phyloP scores from a whole-genome alignment of 2,888 invertebrate species.

The Morpho deidamia region DNA sequence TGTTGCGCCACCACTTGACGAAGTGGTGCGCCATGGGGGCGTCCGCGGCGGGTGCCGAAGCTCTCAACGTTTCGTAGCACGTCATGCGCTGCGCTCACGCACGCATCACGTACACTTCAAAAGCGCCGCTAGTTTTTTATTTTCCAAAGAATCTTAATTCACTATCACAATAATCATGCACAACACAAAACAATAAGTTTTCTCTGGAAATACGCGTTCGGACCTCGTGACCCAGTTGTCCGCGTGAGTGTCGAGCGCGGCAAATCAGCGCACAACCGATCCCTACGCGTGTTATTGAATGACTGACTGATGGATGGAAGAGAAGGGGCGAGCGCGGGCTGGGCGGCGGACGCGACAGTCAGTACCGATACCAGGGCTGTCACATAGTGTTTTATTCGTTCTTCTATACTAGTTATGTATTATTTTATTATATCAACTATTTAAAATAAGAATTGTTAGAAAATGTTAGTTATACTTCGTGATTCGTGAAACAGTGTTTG shows the following conservation, averaged over 20 bases:
- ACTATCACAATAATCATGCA: slow-evolving; percentile 58
- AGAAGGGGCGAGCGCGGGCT: slow-evolving; percentile 42
- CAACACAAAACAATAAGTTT: slow-evolving; percentile 47
- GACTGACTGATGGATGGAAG: slow-evolving; percentile 66
- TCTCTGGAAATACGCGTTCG: slow-evolving; percentile 43
- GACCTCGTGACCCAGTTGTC: slow-evolving; percentile 69
- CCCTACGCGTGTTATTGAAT: slow-evolving; percentile 52
- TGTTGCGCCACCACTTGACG: slow-evolving; percentile 87
- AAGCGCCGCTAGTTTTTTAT: slow-evolving; percentile 63
- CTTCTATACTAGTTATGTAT: not conserved
- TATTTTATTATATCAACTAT: not conserved
- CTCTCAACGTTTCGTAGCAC: slow-evolving; percentile 78
- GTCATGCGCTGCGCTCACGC: slow-evolving; percentile 79
- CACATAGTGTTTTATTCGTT: slow-evolving; percentile 5
- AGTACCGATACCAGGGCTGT: slow-evolving; percentile 25
- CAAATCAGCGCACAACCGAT: slow-evolving; percentile 46
- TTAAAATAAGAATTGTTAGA: no score
- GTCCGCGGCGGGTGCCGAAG: slow-evolving; percentile 76
- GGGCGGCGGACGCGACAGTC: slow-evolving; percentile 28
- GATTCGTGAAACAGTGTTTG: no score
- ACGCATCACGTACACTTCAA: slow-evolving; percentile 76
- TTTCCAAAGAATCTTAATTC: slow-evolving; percentile 46
- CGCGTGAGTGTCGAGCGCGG: slow-evolving; percentile 56
- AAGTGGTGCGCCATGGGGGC: slow-evolving; percentile 86
- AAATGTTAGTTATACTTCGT: no score